These are phyloP conservation scores for Fistularia tabacaria DNA, from an alignment of 2,797 vertebrate species.

Conservation along the genomic window DNA sequence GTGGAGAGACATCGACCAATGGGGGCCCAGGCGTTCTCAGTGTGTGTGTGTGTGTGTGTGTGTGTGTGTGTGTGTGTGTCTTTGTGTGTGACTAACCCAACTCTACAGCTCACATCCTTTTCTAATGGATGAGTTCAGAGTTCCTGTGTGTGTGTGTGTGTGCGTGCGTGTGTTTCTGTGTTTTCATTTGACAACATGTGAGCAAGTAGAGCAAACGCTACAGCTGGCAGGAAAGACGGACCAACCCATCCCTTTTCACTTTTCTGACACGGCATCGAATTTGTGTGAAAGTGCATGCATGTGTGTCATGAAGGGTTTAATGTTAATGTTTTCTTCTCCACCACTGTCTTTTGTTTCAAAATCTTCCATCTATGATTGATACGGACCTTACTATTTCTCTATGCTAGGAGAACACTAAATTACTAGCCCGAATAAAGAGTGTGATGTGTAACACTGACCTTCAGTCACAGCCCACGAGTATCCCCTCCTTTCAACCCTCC, in stretches of 20 bases:
- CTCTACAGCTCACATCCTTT: slow-evolving; percentile 61
- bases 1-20: slow-evolving; percentile 77
- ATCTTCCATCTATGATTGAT: no score
- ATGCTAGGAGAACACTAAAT: no score
- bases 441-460: no score
- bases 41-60: slow-evolving; percentile 39
- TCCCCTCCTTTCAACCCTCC: no score
- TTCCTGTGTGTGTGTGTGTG: slow-evolving; percentile 15
- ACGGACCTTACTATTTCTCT: no score
- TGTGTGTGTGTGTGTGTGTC: slow-evolving; percentile 41
- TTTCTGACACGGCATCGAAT: slow-evolving; percentile 20
- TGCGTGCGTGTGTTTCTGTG: slow-evolving; percentile 6
- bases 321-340: no score
- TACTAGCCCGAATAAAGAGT: no score
- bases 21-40: slow-evolving; percentile 62
- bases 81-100: slow-evolving; percentile 61
- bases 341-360: no score
- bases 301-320: no score
- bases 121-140: slow-evolving; percentile 65
- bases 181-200: slow-evolving; percentile 40
- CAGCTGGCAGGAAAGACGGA: slow-evolving; percentile 47
- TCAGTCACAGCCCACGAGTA: no score
- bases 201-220: slow-evolving; percentile 64
- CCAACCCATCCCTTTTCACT: slow-evolving; percentile 33
- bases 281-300: not conserved